A percentile compares a stretch with the other conserved stretches of the same genome.
Conservation (phyloP, 2,797 vertebrate genomes). For the Platalea minor region DNA sequence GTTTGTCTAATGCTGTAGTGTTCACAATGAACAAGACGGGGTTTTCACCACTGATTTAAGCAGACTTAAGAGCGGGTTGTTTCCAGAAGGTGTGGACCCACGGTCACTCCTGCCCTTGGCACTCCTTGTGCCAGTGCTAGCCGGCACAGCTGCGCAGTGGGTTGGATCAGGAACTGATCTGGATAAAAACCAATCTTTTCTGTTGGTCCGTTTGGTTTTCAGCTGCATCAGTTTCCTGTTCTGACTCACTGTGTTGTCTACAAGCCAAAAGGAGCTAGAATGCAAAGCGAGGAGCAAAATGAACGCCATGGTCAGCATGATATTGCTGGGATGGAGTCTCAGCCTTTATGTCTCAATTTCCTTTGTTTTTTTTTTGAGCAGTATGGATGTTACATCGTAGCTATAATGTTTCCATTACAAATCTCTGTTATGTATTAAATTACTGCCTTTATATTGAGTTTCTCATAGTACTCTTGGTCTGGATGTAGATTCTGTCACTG, state of each 20-base stretch:
- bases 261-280: conserved; percentile 10
- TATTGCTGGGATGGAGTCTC: neutral
- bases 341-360: neutral
- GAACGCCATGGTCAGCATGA: neutral
- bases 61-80: neutral
- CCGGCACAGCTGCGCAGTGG: neutral
- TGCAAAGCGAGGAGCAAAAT: neutral
- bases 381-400: neutral
- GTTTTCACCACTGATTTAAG: neutral
- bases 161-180: neutral
- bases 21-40: neutral
- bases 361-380: neutral
- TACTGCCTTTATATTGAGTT: neutral
- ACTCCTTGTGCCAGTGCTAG: neutral
- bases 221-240: conserved; percentile 49
- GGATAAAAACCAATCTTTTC: neutral
- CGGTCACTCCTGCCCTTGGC: neutral
- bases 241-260: conserved; percentile 14
- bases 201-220: conserved; percentile 10
- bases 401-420: neutral
- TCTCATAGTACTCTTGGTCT: neutral
- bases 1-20: neutral
- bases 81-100: neutral
- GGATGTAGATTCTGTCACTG: neutral
- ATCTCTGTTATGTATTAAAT: neutral